A percentile compares a stretch with the other conserved stretches of the same genome.
phyloP scores from a whole-genome alignment of 2,797 vertebrate genomes.

The Mustela erminea region DNA sequence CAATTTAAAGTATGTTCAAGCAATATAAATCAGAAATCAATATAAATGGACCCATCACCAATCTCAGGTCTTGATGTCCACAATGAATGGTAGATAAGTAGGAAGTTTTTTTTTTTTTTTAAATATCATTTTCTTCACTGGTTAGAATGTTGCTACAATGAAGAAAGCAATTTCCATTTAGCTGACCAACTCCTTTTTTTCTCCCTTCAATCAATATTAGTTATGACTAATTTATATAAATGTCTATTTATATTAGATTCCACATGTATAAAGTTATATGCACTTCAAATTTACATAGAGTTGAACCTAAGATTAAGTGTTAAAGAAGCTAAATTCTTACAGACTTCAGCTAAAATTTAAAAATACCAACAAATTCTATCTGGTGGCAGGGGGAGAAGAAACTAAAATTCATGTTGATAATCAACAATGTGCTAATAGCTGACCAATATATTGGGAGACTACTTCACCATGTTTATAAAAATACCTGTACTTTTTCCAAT shows the following conservation, averaged over 20 bases:
- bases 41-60: background rate
- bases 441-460: background rate
- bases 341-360: background rate
- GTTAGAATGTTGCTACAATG: background rate
- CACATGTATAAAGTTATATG: background rate
- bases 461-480: background rate
- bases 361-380: background rate
- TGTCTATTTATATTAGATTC: background rate
- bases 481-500: background rate
- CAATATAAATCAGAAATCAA: constrained; percentile 47
- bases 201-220: background rate
- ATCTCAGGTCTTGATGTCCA: background rate
- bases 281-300: background rate
- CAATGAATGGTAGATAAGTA: background rate
- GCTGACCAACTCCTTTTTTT: background rate
- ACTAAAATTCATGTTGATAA: background rate
- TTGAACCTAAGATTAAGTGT: background rate
- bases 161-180: constrained; percentile 5
- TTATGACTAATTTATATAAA: background rate
- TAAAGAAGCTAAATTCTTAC: background rate
- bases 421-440: background rate
- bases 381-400: rapidly evolving
- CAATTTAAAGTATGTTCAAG: background rate
- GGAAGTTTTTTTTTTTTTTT: background rate
- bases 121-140: background rate